phyloP scores from a whole-genome alignment of 1,140 invertebrate genomes.

The Dendroctonus valens region DNA sequence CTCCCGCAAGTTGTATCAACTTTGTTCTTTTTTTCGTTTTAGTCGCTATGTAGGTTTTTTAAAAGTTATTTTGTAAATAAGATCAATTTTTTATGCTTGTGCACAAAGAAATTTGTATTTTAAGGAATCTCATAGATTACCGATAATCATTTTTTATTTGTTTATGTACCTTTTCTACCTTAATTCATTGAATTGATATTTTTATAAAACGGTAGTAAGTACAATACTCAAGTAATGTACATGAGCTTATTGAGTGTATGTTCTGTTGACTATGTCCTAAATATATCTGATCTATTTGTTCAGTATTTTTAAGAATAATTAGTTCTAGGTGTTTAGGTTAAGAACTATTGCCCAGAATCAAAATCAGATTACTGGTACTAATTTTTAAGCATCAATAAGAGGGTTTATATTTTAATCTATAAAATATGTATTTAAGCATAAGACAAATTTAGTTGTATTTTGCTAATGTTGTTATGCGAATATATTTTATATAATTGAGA shows the following conservation, averaged over 20 bases:
- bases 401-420: conserved; percentile 39
- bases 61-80: no score
- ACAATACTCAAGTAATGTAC: no score
- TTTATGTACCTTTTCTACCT: conserved; percentile 44
- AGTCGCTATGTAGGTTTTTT: no score
- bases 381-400: conserved; percentile 16
- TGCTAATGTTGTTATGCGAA: conserved; percentile 46
- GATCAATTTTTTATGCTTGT: no score
- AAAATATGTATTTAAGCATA: conserved; percentile 37
- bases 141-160: background rate
- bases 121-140: no score
- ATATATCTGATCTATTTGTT: background rate
- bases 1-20: no score
- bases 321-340: background rate
- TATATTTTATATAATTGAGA: conserved; percentile 33
- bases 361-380: background rate
- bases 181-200: conserved; percentile 26
- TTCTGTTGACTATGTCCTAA: background rate
- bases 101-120: no score
- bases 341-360: background rate
- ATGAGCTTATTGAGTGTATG: background rate
- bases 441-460: conserved; percentile 41
- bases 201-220: background rate
- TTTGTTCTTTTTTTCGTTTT: no score
- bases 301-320: conserved; percentile 9